Base-by-base conservation (phyloP, 2,888 invertebrate genomes). In the Eupithecia vulgata region DNA sequence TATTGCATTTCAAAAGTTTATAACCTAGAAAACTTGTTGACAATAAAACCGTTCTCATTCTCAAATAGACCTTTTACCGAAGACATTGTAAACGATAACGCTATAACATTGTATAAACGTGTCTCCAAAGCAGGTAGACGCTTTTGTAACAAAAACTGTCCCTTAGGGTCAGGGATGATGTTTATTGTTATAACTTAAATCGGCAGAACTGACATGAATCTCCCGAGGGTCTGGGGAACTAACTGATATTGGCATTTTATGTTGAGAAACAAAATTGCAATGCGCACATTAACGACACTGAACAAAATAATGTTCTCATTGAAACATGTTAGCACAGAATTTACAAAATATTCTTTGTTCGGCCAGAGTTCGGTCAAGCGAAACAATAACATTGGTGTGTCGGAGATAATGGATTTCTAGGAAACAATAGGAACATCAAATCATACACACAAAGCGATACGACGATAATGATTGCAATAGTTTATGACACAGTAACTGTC, bases 101-200 rank as follows among this genome's bases (percentile, higher is more conserved):
- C 83, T 85, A 81, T 85, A 81, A 79, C 76, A 80, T 80, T 74
- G 71, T 71, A 77, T 80, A 79, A 80, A 81, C 72, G 77, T 48
- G 37, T 35, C 68, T 76, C 78, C 79, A 81, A 78, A 84, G 84
- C 91, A 91, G 91, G 91, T 91, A 91, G 85, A 82, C 74, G 73
- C 81, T 79, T 86, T 89, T 90, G 75, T 81, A 82, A 81, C 73
- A 73, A 77, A 76, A 78, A 80, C 75, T 77, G 77, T 82, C 80
- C 81, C 80, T 76, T 74, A 79, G 82, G 79, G 80, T 78, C 79
- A 81, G 81, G 77, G 82, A 74, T 74, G 73, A 71, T 77, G 79
- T 74, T 76, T 75, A 81, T 80, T 82, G 83, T 81, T 81, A 85
- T 81, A 85, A 86, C 83, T 84, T 79, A 81, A 84, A 84, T 83